Percentiles rank a stretch among this genome's conserved stretches.
Conservation (phyloP, 2,797 vertebrate genomes). For the Spinibarbus caldwelli region DNA sequence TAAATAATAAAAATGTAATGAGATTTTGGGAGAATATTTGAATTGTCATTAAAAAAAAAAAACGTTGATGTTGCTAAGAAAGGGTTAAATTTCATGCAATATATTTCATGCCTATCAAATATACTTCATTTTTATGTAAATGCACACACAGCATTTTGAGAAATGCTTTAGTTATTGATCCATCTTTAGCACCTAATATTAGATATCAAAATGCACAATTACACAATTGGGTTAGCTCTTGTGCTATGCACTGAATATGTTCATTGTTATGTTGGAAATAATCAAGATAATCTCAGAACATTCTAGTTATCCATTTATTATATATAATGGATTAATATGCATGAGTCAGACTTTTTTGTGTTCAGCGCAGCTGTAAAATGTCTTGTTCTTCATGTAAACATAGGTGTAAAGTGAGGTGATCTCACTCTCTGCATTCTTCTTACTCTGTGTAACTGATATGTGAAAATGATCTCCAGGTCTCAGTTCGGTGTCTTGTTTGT, state of each 20-base stretch:
- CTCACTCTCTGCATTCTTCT: not conserved
- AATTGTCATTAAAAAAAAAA: too few relatives aligned
- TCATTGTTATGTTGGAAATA: not conserved
- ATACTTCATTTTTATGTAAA: too few relatives aligned
- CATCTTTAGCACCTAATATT: too few relatives aligned
- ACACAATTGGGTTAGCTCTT: not conserved
- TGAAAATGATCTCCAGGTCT: slow-evolving; percentile 54
- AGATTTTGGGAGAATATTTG: too few relatives aligned
- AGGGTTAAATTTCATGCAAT: too few relatives aligned
- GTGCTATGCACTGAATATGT: not conserved
- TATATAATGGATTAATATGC: not conserved
- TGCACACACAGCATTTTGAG: too few relatives aligned
- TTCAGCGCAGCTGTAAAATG: not conserved
- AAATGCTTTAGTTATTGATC: too few relatives aligned
- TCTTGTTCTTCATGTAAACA: not conserved
- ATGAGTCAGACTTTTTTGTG: not conserved
- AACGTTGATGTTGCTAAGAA: too few relatives aligned
- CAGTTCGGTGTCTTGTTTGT: slow-evolving; percentile 63
- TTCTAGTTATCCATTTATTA: not conserved
- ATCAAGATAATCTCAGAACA: not conserved
- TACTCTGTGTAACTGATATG: not conserved
- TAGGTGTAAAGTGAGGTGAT: slow-evolving; percentile 3
- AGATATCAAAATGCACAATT: too few relatives aligned
- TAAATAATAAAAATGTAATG: too few relatives aligned
- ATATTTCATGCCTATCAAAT: too few relatives aligned